Evolutionary conservation across 1,140 invertebrate genomes (phyloP).

Genomic region (Neomicropteryx cornuta): DNA sequence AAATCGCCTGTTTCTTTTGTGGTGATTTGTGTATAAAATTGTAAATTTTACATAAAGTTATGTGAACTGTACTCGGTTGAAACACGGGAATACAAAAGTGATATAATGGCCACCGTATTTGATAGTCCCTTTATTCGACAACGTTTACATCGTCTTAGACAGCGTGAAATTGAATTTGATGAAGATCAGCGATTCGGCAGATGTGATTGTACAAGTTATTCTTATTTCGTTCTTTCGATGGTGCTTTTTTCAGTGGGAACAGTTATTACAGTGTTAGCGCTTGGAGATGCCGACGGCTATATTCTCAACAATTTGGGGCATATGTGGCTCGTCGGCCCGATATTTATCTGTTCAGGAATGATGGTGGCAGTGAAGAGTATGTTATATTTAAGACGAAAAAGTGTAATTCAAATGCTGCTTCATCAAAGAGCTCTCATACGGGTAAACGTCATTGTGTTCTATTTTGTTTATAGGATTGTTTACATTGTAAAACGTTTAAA

Average conservation of each 20-base stretch:
- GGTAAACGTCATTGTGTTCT: constrained; percentile 28
- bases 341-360: constrained; percentile 55
- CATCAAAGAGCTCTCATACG: constrained; percentile 49
- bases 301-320: constrained; percentile 48
- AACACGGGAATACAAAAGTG: constrained; percentile 8
- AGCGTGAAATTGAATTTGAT: constrained; percentile 45
- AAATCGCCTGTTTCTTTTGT: too few relatives aligned
- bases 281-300: constrained; percentile 46
- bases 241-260: constrained; percentile 52
- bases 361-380: constrained; percentile 59
- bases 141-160: constrained; percentile 43
- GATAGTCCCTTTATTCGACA: constrained; percentile 47
- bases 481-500: too few relatives aligned
- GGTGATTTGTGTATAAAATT: too few relatives aligned
- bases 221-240: constrained; percentile 50
- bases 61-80: too few relatives aligned
- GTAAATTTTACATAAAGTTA: too few relatives aligned
- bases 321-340: constrained; percentile 58
- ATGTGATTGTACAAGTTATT: constrained; percentile 56
- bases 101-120: constrained; percentile 47
- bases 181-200: constrained; percentile 46
- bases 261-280: constrained; percentile 49
- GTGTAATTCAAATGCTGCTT: constrained; percentile 52
- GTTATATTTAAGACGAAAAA: constrained; percentile 52
- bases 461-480: background rate